Conservation (phyloP, 2,888 invertebrate species). For the Lutraria lutraria region DNA sequence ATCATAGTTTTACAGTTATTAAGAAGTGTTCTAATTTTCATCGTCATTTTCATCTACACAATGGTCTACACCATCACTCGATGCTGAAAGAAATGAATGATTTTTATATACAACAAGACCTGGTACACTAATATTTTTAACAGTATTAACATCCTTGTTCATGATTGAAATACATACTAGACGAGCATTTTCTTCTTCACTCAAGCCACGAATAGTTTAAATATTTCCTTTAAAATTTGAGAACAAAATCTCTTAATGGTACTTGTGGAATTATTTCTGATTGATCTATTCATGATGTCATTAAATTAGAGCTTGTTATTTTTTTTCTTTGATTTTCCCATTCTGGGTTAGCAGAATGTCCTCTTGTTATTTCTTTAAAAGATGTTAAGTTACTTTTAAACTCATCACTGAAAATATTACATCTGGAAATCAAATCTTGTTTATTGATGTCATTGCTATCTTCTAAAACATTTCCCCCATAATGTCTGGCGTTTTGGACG, state of each 20-base stretch:
- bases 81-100: neutral
- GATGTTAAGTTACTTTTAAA: no score
- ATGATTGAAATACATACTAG: neutral
- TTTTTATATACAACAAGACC: neutral
- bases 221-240: neutral
- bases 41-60: neutral
- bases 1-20: neutral
- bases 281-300: neutral
- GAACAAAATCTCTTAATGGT: neutral
- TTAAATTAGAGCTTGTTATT: slow-evolving; percentile 29
- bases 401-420: no score
- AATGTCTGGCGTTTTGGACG: neutral
- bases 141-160: neutral
- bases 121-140: no score
- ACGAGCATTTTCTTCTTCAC: slow-evolving; percentile 5
- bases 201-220: slow-evolving; percentile 1
- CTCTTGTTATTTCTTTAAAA: slow-evolving; percentile 28
- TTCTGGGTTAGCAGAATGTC: slow-evolving; percentile 2
- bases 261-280: neutral
- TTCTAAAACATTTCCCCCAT: neutral
- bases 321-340: slow-evolving; percentile 31
- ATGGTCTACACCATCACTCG: neutral
- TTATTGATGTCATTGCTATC: neutral
- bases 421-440: no score
- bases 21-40: slow-evolving; percentile 12